Evolutionary conservation across 2,113 vertebrate genomes (phyloP).

Genomic region (Sylvia atricapilla): DNA sequence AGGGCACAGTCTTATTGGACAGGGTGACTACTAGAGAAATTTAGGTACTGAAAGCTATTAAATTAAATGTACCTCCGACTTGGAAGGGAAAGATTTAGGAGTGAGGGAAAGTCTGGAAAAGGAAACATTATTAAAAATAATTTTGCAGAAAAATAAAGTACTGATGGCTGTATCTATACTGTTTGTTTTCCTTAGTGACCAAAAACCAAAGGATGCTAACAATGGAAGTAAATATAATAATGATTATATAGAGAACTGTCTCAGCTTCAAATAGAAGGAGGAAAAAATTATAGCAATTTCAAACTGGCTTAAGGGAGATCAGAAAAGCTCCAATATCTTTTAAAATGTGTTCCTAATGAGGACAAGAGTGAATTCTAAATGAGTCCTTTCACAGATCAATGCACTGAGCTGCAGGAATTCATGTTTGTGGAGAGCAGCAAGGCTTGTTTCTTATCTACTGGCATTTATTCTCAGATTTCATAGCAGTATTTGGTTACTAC

Average conservation of each 20-base stretch:
- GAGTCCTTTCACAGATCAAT: not conserved
- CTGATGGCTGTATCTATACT: not conserved
- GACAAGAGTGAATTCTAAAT: not conserved
- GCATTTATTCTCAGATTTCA: not conserved
- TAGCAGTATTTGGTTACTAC: not conserved
- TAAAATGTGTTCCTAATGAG: not conserved
- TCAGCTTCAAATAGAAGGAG: not conserved
- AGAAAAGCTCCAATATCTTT: not conserved
- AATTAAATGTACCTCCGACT: not conserved
- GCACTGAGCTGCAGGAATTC: not conserved
- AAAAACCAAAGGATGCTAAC: not conserved
- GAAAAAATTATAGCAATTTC: not conserved
- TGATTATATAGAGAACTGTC: not conserved
- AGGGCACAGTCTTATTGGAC: not conserved
- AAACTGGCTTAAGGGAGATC: not conserved
- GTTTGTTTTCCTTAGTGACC: not conserved
- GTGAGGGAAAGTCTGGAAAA: not conserved
- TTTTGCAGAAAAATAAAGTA: not conserved
- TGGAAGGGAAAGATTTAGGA: not conserved
- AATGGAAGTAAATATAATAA: not conserved
- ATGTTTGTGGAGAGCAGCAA: not conserved
- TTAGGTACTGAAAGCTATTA: not conserved
- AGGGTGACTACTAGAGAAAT: not conserved
- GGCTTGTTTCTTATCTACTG: not conserved
- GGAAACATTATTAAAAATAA: not conserved